phyloP scores from a whole-genome alignment of 2,113 vertebrate genomes.

The Cheilinus undulatus region DNA sequence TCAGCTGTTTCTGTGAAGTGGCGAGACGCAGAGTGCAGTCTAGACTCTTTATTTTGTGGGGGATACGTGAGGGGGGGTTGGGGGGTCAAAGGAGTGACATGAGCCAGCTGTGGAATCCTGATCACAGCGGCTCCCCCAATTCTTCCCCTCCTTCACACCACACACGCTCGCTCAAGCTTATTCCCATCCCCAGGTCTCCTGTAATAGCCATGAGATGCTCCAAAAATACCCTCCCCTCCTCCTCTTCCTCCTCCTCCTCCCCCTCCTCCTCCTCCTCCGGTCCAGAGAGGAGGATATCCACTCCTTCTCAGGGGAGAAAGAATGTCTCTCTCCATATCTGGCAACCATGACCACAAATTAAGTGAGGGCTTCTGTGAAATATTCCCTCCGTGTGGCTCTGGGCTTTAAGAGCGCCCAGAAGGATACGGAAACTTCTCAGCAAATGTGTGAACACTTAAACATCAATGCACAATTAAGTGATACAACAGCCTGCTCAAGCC shows the following conservation, averaged over 20 bases:
- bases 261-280: conserved; percentile 39
- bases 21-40: conserved; percentile 59
- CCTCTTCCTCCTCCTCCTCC: no score
- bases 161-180: conserved; percentile 27
- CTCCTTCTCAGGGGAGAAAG: conserved; percentile 68
- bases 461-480: conserved; percentile 64
- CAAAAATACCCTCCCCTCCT: conserved; percentile 71
- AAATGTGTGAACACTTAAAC: conserved; percentile 52
- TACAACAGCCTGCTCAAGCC: conserved; percentile 38
- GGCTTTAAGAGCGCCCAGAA: conserved; percentile 56
- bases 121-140: conserved; percentile 60
- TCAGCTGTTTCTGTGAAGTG: conserved; percentile 52
- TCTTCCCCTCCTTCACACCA: conserved; percentile 56
- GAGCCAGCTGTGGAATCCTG: conserved; percentile 83
- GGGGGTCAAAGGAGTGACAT: conserved; percentile 80
- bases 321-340: conserved; percentile 81
- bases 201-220: conserved; percentile 78
- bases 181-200: conserved; percentile 66
- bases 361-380: conserved; percentile 68
- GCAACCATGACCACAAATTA: conserved; percentile 79
- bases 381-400: conserved; percentile 63
- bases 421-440: conserved; percentile 48
- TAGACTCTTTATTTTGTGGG: conserved; percentile 78
- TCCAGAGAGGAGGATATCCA: conserved; percentile 63
- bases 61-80: conserved; percentile 31